Evolutionary conservation across 2,888 invertebrate species (phyloP).

Genomic region (Cantharis rustica): DNA sequence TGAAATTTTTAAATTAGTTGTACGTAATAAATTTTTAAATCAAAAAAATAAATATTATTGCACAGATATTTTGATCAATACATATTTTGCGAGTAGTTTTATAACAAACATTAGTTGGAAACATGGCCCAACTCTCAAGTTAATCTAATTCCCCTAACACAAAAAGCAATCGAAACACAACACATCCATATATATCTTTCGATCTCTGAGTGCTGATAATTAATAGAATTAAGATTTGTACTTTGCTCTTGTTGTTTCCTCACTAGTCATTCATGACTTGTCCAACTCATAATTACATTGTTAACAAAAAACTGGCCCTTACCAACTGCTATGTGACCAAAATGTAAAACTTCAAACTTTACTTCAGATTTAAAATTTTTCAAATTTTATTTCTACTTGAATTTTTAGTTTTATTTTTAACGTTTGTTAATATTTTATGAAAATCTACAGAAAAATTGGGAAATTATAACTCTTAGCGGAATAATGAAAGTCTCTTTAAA

Average conservation of each 20-base stretch:
- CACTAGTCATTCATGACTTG: constrained; percentile 28
- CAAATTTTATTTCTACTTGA: too few relatives aligned
- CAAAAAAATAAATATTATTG: neutral
- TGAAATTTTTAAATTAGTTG: too few relatives aligned
- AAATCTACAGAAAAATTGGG: neutral
- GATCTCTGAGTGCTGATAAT: constrained; percentile 31
- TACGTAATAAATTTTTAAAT: neutral
- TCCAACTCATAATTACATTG: constrained; percentile 30
- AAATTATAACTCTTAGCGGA: neutral
- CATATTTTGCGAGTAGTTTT: neutral
- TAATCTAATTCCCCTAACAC: constrained; percentile 30
- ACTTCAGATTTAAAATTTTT: neutral
- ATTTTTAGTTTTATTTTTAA: too few relatives aligned
- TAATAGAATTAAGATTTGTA: constrained; percentile 34
- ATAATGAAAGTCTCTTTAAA: neutral
- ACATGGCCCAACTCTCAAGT: constrained; percentile 23
- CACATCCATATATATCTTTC: constrained; percentile 31
- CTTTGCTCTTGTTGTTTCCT: constrained; percentile 27
- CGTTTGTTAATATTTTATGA: neutral
- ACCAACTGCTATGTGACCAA: constrained; percentile 20
- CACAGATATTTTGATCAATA: neutral
- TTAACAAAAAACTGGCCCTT: constrained; percentile 18
- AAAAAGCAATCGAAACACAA: constrained; percentile 28
- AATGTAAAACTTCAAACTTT: constrained; percentile 3
- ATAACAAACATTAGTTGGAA: constrained; percentile 6